phyloP scores from a whole-genome alignment of 2,888 invertebrate species.

The Uloborus plumipes region DNA sequence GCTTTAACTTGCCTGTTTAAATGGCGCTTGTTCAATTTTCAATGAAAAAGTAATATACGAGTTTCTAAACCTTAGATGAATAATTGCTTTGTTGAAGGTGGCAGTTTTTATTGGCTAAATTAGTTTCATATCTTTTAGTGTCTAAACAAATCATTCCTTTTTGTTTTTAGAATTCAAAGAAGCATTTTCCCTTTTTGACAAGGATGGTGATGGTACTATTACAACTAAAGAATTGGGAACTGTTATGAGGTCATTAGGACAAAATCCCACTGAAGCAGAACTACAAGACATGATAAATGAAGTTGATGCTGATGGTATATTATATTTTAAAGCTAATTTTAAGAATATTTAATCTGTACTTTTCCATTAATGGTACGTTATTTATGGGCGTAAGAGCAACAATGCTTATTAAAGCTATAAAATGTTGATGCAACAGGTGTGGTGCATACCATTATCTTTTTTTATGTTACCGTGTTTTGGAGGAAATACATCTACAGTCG shows the following conservation, averaged over 20 bases:
- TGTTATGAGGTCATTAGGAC: constrained; percentile 98
- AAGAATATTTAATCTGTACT: neutral
- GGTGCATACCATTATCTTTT: too few relatives aligned
- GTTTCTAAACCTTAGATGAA: neutral
- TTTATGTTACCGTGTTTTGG: too few relatives aligned
- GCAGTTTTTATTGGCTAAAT: neutral
- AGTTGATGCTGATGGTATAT: constrained; percentile 88
- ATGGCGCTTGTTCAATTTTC: too few relatives aligned
- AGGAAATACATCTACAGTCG: too few relatives aligned
- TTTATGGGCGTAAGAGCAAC: too few relatives aligned
- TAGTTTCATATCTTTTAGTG: neutral
- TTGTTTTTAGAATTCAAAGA: constrained; percentile 92
- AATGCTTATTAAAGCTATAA: too few relatives aligned
- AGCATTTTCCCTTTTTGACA: constrained; percentile 99
- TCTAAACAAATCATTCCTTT: neutral
- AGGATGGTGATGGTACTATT: constrained; percentile 99
- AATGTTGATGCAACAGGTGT: too few relatives aligned
- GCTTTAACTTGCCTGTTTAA: too few relatives aligned
- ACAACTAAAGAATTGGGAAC: constrained; percentile 99
- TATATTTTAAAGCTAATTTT: neutral
- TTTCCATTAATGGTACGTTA: too few relatives aligned
- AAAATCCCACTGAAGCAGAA: constrained; percentile 99
- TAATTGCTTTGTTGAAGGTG: too few relatives aligned
- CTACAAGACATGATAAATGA: constrained; percentile 99
- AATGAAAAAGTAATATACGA: too few relatives aligned